These are phyloP conservation scores for Mythimna impura DNA, from an alignment of 2,888 invertebrate species.

Conservation along the genomic window DNA sequence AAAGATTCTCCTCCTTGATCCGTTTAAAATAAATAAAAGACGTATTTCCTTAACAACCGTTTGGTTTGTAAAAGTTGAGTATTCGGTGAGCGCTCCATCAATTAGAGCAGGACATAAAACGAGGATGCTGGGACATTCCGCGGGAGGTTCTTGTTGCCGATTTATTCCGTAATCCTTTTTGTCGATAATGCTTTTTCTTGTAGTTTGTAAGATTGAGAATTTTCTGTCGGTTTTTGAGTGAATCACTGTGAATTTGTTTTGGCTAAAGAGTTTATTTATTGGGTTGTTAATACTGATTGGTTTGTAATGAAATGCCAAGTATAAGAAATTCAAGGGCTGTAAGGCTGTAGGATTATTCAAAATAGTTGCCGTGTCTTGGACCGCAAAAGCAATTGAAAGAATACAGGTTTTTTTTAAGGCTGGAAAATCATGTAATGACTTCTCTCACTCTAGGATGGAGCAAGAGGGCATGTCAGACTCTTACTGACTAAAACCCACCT, in stretches of 20 bases:
- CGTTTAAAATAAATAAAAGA: conserved; percentile 62
- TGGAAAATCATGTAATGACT: no score
- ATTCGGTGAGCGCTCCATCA: conserved; percentile 58
- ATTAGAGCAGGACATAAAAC: conserved; percentile 61
- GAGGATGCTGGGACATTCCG: conserved; percentile 46
- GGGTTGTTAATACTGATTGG: background rate
- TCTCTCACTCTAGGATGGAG: no score
- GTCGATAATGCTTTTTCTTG: conserved; percentile 60
- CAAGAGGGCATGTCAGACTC: no score
- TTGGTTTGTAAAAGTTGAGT: conserved; percentile 49
- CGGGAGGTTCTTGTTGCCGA: conserved; percentile 54
- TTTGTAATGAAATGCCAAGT: no score
- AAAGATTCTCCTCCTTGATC: conserved; percentile 31
- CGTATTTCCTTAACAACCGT: conserved; percentile 49
- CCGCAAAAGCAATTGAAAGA: no score
- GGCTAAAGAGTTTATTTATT: background rate
- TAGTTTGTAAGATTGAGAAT: conserved; percentile 55
- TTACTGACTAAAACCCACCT: no score
- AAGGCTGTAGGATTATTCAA: no score
- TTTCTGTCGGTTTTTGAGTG: conserved; percentile 23
- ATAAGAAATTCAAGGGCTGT: no score
- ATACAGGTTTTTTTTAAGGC: no score
- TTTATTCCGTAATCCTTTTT: conserved; percentile 62
- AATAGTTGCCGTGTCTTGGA: no score
- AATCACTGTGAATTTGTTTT: conserved; percentile 44